Conservation (phyloP, 2,113 vertebrate genomes). For the Halcyon malimbica region DNA sequence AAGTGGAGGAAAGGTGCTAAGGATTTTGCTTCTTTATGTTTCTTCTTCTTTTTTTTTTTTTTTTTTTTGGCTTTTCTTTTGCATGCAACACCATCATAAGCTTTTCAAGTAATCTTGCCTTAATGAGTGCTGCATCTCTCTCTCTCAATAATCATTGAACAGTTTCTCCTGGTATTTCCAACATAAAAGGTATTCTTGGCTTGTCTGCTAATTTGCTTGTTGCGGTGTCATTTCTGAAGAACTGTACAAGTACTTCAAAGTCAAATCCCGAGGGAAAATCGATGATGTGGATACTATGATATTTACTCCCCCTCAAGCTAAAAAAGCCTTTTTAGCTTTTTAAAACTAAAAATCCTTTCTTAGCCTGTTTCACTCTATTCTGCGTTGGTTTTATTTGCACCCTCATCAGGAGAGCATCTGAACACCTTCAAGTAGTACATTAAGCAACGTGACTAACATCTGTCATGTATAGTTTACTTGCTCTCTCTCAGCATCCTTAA, state of each 20-base stretch:
- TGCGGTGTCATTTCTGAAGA: background rate
- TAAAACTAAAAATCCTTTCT: background rate
- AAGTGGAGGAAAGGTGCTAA: background rate
- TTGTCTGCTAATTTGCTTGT: slow-evolving; percentile 13
- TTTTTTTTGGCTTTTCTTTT: background rate
- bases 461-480: background rate
- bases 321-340: background rate
- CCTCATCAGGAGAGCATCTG: slow-evolving; percentile 32
- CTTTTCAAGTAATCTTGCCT: background rate
- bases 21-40: background rate
- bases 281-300: background rate
- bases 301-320: background rate
- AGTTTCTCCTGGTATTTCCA: slow-evolving; percentile 2
- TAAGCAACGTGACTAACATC: slow-evolving; percentile 50
- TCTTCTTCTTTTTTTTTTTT: background rate
- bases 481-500: slow-evolving; percentile 29
- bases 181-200: background rate
- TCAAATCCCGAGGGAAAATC: slow-evolving; percentile 21
- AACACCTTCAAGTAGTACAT: slow-evolving; percentile 46
- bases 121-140: slow-evolving; percentile 10
- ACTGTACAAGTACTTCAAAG: background rate
- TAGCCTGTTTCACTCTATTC: background rate
- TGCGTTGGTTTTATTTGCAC: slow-evolving; percentile 32
- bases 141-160: background rate
- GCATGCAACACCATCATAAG: background rate